A percentile compares a stretch with the other conserved stretches of the same genome.
phyloP scores from a whole-genome alignment of 1,140 invertebrate species.

The Drosophila funebris region DNA sequence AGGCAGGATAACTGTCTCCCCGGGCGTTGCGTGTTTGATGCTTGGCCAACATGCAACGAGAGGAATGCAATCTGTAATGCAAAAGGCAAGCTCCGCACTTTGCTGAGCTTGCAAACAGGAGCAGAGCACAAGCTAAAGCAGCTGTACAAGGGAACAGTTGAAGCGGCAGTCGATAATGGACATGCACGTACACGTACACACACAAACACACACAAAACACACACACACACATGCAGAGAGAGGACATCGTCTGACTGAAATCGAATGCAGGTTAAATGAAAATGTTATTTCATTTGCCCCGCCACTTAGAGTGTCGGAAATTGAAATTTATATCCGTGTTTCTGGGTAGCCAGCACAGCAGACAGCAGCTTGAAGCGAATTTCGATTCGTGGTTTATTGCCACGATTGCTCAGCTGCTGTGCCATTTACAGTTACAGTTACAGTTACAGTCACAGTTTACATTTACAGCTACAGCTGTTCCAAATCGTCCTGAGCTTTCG shows the following conservation, averaged over 20 bases:
- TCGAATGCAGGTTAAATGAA: slow-evolving; percentile 83
- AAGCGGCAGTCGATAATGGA: slow-evolving; percentile 55
- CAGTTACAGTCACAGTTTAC: slow-evolving; percentile 30
- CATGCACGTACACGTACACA: slow-evolving; percentile 33
- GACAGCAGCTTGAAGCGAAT: slow-evolving; percentile 50
- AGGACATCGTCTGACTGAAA: slow-evolving; percentile 46
- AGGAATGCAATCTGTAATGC: slow-evolving; percentile 78
- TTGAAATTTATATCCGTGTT: slow-evolving; percentile 83
- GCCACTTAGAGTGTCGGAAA: slow-evolving; percentile 83
- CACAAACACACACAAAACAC: slow-evolving; percentile 1
- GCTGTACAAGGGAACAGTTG: slow-evolving; percentile 15
- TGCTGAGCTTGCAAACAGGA: slow-evolving; percentile 52
- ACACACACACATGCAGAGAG: slow-evolving; percentile 1
- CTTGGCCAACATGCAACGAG: slow-evolving; percentile 41
- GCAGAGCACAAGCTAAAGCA: slow-evolving; percentile 12
- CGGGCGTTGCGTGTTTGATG: slow-evolving; percentile 39
- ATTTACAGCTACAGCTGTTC: slow-evolving; percentile 12
- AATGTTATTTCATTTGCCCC: slow-evolving; percentile 83
- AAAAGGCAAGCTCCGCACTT: slow-evolving; percentile 71
- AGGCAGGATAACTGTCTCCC: slow-evolving; percentile 21
- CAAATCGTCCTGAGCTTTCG: background rate
- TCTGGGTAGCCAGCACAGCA: slow-evolving; percentile 53
- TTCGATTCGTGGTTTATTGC: slow-evolving; percentile 80
- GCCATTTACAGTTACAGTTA: slow-evolving; percentile 32
- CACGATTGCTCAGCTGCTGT: slow-evolving; percentile 75